Evolutionary conservation across 2,888 invertebrate genomes (phyloP).

Genomic region (Hirtodrosophila confusa): DNA sequence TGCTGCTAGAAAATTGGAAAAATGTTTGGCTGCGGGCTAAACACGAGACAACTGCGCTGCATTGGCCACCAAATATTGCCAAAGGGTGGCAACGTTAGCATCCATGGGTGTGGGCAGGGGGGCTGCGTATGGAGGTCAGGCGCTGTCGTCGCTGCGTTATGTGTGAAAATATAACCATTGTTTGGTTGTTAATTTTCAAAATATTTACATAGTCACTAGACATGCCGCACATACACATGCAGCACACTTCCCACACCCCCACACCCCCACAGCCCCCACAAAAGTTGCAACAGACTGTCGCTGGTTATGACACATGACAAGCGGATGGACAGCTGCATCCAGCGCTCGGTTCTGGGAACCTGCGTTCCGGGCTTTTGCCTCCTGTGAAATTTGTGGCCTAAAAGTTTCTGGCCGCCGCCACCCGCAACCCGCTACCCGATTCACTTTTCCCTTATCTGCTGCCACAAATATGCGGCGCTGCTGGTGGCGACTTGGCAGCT

Average conservation of each 20-base stretch:
- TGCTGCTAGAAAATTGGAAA: conserved; percentile 46
- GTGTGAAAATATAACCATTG: conserved; percentile 72
- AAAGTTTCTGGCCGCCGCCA: conserved; percentile 32
- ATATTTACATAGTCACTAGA: conserved; percentile 54
- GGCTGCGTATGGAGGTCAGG: conserved; percentile 13
- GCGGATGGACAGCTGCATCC: conserved; percentile 55
- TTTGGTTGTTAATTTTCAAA: conserved; percentile 67
- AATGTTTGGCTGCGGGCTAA: conserved; percentile 37
- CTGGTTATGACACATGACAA: conserved; percentile 58
- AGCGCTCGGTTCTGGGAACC: conserved; percentile 10
- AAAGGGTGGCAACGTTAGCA: conserved; percentile 15
- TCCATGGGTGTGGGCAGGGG: neutral
- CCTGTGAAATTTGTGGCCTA: conserved; percentile 58
- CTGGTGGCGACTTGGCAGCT: conserved; percentile 26
- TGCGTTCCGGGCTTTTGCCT: conserved; percentile 13
- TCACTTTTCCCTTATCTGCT: conserved; percentile 16
- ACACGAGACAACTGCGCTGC: conserved; percentile 36
- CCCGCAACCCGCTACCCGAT: neutral
- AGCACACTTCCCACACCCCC: conserved; percentile 1
- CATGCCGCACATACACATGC: conserved; percentile 15
- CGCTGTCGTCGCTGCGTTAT: conserved; percentile 26
- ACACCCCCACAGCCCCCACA: conserved; percentile 6
- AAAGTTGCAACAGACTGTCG: conserved; percentile 14
- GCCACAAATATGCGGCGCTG: conserved; percentile 55
- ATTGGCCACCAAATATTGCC: conserved; percentile 24